These are phyloP conservation scores for Aphelenchoides besseyi DNA, from an alignment of 1,140 invertebrate species.

Conservation along the genomic window DNA sequence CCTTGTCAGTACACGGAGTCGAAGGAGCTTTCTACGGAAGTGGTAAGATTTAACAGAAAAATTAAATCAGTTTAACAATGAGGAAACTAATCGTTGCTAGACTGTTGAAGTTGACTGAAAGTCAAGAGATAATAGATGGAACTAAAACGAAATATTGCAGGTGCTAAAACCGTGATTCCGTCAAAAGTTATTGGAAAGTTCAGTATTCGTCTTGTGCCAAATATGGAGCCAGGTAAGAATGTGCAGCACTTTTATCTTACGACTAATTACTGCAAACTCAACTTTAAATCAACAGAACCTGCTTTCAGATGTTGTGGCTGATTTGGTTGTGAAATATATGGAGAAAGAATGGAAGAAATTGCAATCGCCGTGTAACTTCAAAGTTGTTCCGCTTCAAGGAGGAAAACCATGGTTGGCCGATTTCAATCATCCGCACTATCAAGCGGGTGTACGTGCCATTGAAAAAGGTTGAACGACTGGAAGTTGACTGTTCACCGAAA, in stretches of 20 bases:
- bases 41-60: constrained; percentile 80
- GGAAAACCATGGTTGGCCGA: constrained; percentile 86
- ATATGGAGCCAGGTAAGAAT: constrained; percentile 70
- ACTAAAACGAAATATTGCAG: too few species aligned
- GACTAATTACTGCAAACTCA: too few species aligned
- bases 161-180: constrained; percentile 67
- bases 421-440: constrained; percentile 83
- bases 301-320: neutral
- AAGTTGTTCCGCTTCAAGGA: constrained; percentile 72
- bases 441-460: constrained; percentile 80
- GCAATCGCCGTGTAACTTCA: constrained; percentile 54
- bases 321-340: constrained; percentile 32
- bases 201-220: constrained; percentile 66
- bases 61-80: neutral
- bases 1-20: constrained; percentile 68
- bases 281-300: too few species aligned
- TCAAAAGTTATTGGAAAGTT: constrained; percentile 67
- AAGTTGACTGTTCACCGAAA: neutral
- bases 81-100: neutral
- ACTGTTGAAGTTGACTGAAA: too few species aligned
- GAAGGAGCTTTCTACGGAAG: constrained; percentile 86
- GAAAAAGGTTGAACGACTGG: constrained; percentile 67
- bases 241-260: too few species aligned
- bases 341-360: constrained; percentile 37
- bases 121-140: too few species aligned